phyloP scores from a whole-genome alignment of 2,113 vertebrate species.

The Lucifuga dentata region DNA sequence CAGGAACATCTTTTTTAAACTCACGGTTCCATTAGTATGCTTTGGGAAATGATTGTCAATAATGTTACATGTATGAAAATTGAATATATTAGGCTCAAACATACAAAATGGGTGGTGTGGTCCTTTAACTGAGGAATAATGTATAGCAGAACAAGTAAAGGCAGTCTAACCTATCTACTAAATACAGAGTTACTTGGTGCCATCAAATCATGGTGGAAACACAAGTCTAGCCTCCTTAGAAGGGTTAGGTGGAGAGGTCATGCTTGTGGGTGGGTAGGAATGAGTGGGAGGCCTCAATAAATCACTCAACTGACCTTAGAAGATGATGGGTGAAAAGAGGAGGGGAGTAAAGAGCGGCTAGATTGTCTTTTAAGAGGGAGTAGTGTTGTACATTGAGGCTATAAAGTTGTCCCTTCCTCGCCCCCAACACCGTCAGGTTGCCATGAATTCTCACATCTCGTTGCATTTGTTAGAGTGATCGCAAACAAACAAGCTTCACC shows the following conservation, averaged over 20 bases:
- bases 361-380: constrained; percentile 43
- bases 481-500: constrained; percentile 49
- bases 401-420: constrained; percentile 64
- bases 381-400: constrained; percentile 47
- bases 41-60: too few relatives aligned
- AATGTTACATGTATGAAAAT: too few relatives aligned
- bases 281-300: constrained; percentile 61
- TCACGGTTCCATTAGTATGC: too few relatives aligned
- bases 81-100: too few relatives aligned
- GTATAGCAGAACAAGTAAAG: too few relatives aligned
- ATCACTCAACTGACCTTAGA: constrained; percentile 64
- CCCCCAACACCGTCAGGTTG: constrained; percentile 8
- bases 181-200: too few relatives aligned
- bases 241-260: neutral
- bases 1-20: too few relatives aligned
- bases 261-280: constrained; percentile 48
- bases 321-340: constrained; percentile 55
- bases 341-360: constrained; percentile 23
- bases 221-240: neutral
- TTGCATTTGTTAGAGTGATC: constrained; percentile 59
- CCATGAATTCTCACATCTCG: constrained; percentile 63
- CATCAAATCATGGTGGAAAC: too few relatives aligned
- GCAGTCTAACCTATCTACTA: too few relatives aligned
- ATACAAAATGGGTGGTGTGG: too few relatives aligned
- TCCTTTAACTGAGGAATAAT: too few relatives aligned